phyloP scores from a whole-genome alignment of 1,140 invertebrate species.

The Choristoneura fumiferana region DNA sequence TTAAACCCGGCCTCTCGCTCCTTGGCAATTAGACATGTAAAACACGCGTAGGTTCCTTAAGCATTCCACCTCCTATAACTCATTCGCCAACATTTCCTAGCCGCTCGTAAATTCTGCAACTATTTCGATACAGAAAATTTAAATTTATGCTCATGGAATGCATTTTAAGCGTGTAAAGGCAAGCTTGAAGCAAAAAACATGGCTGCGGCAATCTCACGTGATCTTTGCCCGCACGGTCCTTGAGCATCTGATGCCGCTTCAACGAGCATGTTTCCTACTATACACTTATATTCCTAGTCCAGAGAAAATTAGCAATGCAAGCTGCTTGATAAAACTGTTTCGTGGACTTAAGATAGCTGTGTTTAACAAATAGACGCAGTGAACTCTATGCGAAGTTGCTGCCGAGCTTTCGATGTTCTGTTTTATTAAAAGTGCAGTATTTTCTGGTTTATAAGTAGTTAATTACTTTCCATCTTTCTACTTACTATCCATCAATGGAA shows the following conservation, averaged over 20 bases:
- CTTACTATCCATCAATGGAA: constrained; percentile 8
- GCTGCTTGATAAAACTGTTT: constrained; percentile 12
- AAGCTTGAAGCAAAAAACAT: constrained; percentile 52
- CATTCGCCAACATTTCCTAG: constrained; percentile 50
- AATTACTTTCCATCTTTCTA: background rate
- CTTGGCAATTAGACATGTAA: constrained; percentile 15
- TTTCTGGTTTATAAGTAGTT: too few species aligned
- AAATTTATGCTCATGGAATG: constrained; percentile 62
- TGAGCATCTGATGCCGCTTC: constrained; percentile 23
- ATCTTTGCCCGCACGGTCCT: constrained; percentile 32
- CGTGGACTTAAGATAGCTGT: constrained; percentile 4
- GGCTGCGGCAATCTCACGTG: constrained; percentile 59
- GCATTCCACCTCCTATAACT: constrained; percentile 34
- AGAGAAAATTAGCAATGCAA: constrained; percentile 12
- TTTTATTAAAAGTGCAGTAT: too few species aligned
- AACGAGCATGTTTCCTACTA: constrained; percentile 24
- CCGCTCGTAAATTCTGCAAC: constrained; percentile 57
- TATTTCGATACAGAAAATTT: constrained; percentile 69
- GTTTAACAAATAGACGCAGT: constrained; percentile 6
- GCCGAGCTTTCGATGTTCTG: too few species aligned
- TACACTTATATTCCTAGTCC: constrained; percentile 2
- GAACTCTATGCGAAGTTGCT: background rate
- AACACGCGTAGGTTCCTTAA: constrained; percentile 24
- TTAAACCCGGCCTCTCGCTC: background rate
- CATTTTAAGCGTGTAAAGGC: constrained; percentile 57